These are phyloP conservation scores for Delia radicum DNA, from an alignment of 1,140 invertebrate genomes.

Conservation along the genomic window DNA sequence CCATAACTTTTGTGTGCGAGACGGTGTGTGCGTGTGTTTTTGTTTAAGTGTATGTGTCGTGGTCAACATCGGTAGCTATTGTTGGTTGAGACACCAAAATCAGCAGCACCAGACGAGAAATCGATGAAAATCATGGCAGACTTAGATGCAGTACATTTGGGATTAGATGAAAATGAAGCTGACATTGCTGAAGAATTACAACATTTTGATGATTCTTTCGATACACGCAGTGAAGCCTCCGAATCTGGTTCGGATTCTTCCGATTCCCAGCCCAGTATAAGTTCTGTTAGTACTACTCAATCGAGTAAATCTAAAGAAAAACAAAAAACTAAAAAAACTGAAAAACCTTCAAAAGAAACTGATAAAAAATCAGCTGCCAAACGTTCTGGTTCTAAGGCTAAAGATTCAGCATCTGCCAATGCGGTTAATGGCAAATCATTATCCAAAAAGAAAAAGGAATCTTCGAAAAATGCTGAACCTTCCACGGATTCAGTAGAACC, in stretches of 20 bases:
- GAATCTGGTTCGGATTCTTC: conserved; percentile 66
- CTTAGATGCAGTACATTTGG: conserved; percentile 67
- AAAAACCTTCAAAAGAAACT: conserved; percentile 50
- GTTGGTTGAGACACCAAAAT: not conserved
- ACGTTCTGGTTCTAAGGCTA: not conserved
- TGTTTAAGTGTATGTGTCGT: not conserved
- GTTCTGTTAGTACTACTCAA: conserved; percentile 69
- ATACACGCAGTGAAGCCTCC: conserved; percentile 79
- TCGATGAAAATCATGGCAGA: conserved; percentile 53
- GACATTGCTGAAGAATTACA: conserved; percentile 72
- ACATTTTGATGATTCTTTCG: conserved; percentile 65
- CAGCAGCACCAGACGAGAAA: not conserved
- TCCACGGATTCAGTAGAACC: conserved; percentile 33
- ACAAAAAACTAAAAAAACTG: conserved; percentile 59
- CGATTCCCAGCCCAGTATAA: conserved; percentile 68
- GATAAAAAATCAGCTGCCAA: conserved; percentile 25
- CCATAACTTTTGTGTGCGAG: not conserved
- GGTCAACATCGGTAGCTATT: not conserved
- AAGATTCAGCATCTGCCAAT: not conserved
- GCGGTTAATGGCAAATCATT: conserved; percentile 24
- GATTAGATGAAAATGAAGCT: conserved; percentile 68
- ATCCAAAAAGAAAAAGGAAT: conserved; percentile 37
- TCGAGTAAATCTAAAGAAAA: conserved; percentile 53
- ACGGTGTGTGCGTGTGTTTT: not conserved
- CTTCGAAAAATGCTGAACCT: not conserved